Percentiles rank a stretch among this genome's conserved stretches.
phyloP scores from a whole-genome alignment of 2,797 vertebrate genomes.

The Austrolebias charrua region DNA sequence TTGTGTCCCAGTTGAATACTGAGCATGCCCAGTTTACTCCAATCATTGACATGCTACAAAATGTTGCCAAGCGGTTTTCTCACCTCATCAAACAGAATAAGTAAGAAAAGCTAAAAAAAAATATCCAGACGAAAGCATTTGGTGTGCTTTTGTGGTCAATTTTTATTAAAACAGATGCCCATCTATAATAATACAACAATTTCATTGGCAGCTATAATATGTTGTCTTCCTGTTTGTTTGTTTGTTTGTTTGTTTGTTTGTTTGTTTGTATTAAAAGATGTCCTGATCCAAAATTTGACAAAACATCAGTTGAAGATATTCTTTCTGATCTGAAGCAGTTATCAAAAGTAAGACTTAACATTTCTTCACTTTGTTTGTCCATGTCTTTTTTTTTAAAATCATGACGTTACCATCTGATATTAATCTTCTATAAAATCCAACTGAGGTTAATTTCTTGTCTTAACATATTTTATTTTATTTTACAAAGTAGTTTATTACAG shows the following conservation, averaged over 20 bases:
- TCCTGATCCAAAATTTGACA: slow-evolving; percentile 50
- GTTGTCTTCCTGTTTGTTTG: neutral
- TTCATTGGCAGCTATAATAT: neutral
- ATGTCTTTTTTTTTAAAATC: neutral
- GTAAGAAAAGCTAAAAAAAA: slow-evolving; percentile 57
- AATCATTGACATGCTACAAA: slow-evolving; percentile 60
- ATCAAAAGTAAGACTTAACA: slow-evolving; percentile 67
- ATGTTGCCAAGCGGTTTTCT: slow-evolving; percentile 71
- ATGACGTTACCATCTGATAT: neutral
- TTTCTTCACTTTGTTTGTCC: neutral
- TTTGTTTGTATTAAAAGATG: slow-evolving; percentile 48
- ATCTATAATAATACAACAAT: neutral
- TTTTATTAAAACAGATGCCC: neutral
- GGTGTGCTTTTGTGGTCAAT: no score
- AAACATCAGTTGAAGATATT: slow-evolving; percentile 55
- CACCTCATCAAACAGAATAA: slow-evolving; percentile 59
- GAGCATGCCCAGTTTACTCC: slow-evolving; percentile 70
- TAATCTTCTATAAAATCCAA: neutral
- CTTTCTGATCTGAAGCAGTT: slow-evolving; percentile 69
- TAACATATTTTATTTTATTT: no score
- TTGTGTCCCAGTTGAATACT: slow-evolving; percentile 66
- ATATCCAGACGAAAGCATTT: neutral
- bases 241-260: neutral
- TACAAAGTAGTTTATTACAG: no score
- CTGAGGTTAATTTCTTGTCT: neutral